Evolutionary conservation across 2,888 invertebrate genomes (phyloP).

Genomic region (Leptinotarsa peninsularis): DNA sequence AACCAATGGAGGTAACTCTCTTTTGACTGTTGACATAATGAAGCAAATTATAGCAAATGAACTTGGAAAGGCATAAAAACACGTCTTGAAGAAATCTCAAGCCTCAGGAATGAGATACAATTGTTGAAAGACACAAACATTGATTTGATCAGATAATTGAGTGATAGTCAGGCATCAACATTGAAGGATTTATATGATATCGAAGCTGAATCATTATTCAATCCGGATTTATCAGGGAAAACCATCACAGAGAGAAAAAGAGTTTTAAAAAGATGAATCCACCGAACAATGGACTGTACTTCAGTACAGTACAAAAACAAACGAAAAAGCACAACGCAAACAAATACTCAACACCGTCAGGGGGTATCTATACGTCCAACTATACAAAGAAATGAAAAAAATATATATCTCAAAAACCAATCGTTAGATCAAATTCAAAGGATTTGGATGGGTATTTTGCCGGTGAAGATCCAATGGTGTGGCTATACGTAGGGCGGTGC

Average conservation of each 20-base stretch:
- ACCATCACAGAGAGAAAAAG: conserved; percentile 17
- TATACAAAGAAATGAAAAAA: not conserved
- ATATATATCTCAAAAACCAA: no score
- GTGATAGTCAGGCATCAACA: not conserved
- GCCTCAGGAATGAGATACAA: conserved; percentile 1
- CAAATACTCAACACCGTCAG: conserved; percentile 1
- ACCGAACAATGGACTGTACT: not conserved
- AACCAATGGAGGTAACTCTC: not conserved
- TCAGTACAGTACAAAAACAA: conserved; percentile 7
- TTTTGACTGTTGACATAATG: conserved; percentile 8
- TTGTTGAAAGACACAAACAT: conserved; percentile 4
- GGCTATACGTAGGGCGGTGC: no score
- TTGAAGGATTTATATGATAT: not conserved
- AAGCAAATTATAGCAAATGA: conserved; percentile 17
- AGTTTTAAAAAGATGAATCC: not conserved
- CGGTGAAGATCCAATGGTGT: no score
- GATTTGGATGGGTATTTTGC: no score
- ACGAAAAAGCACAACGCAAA: conserved; percentile 6
- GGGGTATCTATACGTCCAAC: conserved; percentile 2
- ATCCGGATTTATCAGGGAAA: not conserved
- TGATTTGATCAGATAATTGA: conserved; percentile 6
- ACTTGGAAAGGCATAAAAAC: conserved; percentile 1
- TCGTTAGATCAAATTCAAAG: no score
- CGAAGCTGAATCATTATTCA: not conserved
- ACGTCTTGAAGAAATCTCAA: conserved; percentile 8